Percentiles rank a stretch among this genome's conserved stretches.
phyloP scores from a whole-genome alignment of 2,888 invertebrate species.

The Campoletis raptor region DNA sequence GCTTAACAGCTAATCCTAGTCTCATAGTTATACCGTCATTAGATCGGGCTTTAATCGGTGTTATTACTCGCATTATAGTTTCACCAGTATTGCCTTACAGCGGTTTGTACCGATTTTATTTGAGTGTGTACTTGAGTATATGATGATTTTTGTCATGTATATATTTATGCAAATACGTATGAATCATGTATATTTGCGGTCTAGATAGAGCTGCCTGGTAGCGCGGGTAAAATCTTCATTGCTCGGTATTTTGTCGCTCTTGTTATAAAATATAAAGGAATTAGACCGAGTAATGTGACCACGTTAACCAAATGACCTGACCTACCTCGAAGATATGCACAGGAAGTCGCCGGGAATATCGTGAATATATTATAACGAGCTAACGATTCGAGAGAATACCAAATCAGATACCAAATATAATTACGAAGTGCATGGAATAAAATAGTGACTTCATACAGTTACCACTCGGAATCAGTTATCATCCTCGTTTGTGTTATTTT shows the following conservation, averaged over 20 bases:
- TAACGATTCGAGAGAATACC: slow-evolving; percentile 14
- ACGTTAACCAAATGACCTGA: slow-evolving; percentile 49
- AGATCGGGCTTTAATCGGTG: slow-evolving; percentile 78
- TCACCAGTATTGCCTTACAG: slow-evolving; percentile 63
- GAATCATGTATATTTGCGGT: slow-evolving; percentile 27
- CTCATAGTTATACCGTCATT: slow-evolving; percentile 78
- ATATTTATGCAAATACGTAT: slow-evolving; percentile 26
- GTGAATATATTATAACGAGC: slow-evolving; percentile 1
- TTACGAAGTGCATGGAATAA: not conserved
- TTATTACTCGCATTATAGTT: slow-evolving; percentile 80
- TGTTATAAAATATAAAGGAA: slow-evolving; percentile 58
- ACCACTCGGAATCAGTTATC: not conserved
- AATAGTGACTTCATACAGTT: not conserved
- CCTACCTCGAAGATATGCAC: slow-evolving; percentile 13
- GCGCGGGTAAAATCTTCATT: slow-evolving; percentile 16
- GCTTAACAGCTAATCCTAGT: slow-evolving; percentile 78
- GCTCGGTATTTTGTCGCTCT: not conserved
- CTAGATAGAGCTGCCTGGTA: slow-evolving; percentile 35
- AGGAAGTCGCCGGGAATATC: slow-evolving; percentile 14
- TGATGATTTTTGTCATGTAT: slow-evolving; percentile 22
- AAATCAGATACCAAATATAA: not conserved
- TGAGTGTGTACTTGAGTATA: slow-evolving; percentile 33
- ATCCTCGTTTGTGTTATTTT: not conserved
- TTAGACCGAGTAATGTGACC: slow-evolving; percentile 53
- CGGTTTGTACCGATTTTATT: slow-evolving; percentile 62